Conservation (phyloP, 2,888 invertebrate genomes). For the Aplocera efformata region DNA sequence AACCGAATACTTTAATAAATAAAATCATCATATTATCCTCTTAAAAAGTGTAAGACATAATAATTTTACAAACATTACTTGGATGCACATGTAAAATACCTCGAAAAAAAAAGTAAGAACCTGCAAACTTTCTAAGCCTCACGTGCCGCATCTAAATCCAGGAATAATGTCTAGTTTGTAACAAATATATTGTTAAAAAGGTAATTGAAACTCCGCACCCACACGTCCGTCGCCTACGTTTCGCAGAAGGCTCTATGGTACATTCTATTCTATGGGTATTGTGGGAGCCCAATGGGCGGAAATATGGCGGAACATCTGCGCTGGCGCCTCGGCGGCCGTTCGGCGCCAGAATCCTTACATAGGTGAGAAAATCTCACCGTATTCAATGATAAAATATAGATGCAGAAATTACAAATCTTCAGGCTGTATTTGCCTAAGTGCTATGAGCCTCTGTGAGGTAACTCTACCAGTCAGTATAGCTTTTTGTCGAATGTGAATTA, state of each 20-base stretch:
- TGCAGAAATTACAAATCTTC: constrained; percentile 18
- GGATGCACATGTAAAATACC: no score
- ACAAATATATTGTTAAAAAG: constrained; percentile 57
- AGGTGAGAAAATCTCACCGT: constrained; percentile 71
- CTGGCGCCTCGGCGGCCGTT: constrained; percentile 57
- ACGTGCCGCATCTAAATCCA: no score
- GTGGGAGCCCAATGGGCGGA: constrained; percentile 72
- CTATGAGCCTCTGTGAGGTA: constrained; percentile 10
- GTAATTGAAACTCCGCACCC: constrained; percentile 61
- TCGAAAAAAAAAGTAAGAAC: no score
- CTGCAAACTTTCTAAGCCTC: no score
- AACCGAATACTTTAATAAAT: no score
- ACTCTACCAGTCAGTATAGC: no score
- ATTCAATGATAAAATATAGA: constrained; percentile 29
- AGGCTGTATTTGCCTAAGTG: constrained; percentile 28
- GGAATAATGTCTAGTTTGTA: constrained; percentile 12
- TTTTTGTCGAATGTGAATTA: no score
- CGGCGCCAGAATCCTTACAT: constrained; percentile 55
- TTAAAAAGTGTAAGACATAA: no score
- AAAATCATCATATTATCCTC: no score
- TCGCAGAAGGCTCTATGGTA: constrained; percentile 49
- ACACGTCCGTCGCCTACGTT: constrained; percentile 55
- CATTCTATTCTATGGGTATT: constrained; percentile 48
- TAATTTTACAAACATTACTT: no score
- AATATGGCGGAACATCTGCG: constrained; percentile 56